Evolutionary conservation across 2,797 vertebrate genomes (phyloP), one percentile per base, ranked within the genome.

Genomic region (Novumbra hubbsi): DNA sequence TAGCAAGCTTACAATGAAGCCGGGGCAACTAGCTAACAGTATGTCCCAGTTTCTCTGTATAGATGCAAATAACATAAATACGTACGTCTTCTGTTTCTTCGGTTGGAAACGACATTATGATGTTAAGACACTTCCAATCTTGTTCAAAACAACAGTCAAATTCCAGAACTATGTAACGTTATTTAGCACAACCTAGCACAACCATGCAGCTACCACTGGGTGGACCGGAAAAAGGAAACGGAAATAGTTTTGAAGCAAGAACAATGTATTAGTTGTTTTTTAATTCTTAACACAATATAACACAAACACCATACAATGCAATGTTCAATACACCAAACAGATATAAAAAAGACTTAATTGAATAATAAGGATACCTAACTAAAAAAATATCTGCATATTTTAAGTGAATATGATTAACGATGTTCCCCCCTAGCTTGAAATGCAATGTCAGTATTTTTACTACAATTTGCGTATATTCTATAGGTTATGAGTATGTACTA

Each of bases 71-170:
- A 24, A 24, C 21, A 60, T 38, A 52, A 6, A 27, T 32, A 81
- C 78, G 78, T 0, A 81, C 87, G 1, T 65, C 80, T 14, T 72
- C 78, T 0, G 92, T 92, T 0, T 94, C 92, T 0, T 94, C 93
- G 0, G 84, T 83, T 34, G 85, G 90, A 75, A 86, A 94, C 2
- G 92, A 90, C 92, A 92, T 45, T 11, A 14, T 92, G 68, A 0
- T 87, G 78, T 0, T 17, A 0, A 0, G 57, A 67, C 75, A 16
- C 60, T 15, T 75, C 78, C 78, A 71, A 79, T n/a, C 4, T 70
- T 1, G 17, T 21, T 2, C 2, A 41, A 70, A 14, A 27, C 1
- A 45, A 45, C 16, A 15, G 63, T 24, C 45, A 78, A 80, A 76
- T 7, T 48, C 16, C 0, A 74, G n/a, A 1, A 6, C n/a, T 27